Base-by-base conservation (phyloP, 2,113 vertebrate genomes). In the Noctilio leporinus region DNA sequence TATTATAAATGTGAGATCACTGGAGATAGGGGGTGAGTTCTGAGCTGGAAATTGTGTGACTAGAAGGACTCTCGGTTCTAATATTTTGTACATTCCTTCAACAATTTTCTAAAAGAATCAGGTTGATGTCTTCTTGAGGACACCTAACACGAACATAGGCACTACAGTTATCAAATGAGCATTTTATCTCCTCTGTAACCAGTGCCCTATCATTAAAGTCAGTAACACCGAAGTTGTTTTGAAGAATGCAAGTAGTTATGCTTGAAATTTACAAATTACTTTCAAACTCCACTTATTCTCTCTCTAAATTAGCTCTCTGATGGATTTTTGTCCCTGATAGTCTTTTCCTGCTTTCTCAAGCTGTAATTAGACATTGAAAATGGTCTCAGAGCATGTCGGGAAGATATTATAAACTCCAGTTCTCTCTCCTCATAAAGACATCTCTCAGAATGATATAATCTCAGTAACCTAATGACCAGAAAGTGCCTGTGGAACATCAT, bases 321-420 rank as follows among this genome's bases (percentile, higher is more conserved):
- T 69, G 24, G 40, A 45, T 33, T 72, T 92, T 67, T 24, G n/a
- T 62, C 35, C 11, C 76, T 45, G 33, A 4, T 75, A 57, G 10
- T 83, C 1, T 38, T 96, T 98, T 97, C 94, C 83, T 47, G 47
- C 45, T 96, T 85, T 26, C 30, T 97, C 30, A 72, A 95, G 10
- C 43, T 97, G 76, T 96, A 97, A 97, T 97, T 97, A 97, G 51
- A 91, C 67, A 95, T 55, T 97, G 82, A 95, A 97, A 97, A 97
- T 75, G 91, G 40, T 94, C n/a, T 96, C n/a, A 77, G 2, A 94
- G 12, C 76, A 38, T 90, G 72, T n/a, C 76, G 95, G 33, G 17
- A 97, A 96, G 80, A 92, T n/a, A 4, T 55, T 96, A 86, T 85
- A 95, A 93, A 91, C 2, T 90, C 59, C 14, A 73, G 10, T 73